phyloP scores from a whole-genome alignment of 2,888 invertebrate species.

The Ceriagrion tenellum region DNA sequence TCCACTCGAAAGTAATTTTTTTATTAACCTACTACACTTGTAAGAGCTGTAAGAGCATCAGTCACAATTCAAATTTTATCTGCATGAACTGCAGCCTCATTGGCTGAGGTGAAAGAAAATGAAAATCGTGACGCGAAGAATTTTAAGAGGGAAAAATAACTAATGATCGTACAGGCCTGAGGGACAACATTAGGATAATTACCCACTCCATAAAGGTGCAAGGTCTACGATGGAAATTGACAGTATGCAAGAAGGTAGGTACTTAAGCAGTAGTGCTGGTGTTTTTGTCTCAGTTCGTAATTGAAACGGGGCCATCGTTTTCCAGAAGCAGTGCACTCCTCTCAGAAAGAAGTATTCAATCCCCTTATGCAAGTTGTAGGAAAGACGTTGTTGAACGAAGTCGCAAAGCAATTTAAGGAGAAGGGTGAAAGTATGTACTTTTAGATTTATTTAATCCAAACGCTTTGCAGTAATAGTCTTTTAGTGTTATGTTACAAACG shows the following conservation, averaged over 20 bases:
- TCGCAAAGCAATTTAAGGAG: conserved; percentile 7
- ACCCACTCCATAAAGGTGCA: neutral
- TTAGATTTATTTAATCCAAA: neutral
- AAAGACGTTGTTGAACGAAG: conserved; percentile 20
- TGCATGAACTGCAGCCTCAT: neutral
- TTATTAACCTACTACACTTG: no score
- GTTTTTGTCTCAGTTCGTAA: neutral
- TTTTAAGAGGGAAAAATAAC: neutral
- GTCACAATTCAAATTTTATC: neutral
- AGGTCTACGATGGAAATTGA: neutral
- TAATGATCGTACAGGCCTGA: no score
- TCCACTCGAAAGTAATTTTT: neutral
- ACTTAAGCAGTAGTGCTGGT: neutral
- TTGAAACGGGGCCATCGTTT: neutral
- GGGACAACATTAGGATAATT: no score
- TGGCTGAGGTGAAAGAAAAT: neutral
- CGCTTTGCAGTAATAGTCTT: conserved; percentile 69
- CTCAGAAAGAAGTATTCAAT: neutral
- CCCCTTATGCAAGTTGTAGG: conserved; percentile 5
- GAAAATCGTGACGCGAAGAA: neutral
- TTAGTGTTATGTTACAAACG: neutral
- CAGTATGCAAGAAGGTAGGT: neutral
- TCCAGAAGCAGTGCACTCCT: neutral
- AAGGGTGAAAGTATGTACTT: conserved; percentile 16
- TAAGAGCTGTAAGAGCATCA: neutral